Evolutionary conservation across 2,888 invertebrate species (phyloP).

Genomic region (Orthonevra nobilis): DNA sequence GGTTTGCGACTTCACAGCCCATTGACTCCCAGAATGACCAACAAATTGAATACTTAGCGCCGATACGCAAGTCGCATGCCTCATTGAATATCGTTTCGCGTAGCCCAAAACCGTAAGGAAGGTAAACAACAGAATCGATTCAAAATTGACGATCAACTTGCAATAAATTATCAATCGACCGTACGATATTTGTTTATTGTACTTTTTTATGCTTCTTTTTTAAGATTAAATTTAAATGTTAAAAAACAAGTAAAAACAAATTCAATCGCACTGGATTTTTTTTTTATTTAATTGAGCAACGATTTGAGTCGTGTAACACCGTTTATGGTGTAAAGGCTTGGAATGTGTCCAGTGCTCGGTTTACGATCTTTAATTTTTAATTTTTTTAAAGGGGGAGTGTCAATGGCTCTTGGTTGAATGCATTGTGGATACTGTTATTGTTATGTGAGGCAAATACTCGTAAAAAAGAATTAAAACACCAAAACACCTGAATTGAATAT

Average conservation of each 20-base stretch:
- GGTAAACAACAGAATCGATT: too few species aligned
- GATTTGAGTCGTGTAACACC: constrained; percentile 48
- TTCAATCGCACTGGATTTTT: too few species aligned
- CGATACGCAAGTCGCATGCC: constrained; percentile 34
- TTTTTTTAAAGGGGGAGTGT: constrained; percentile 29
- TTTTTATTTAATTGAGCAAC: constrained; percentile 41
- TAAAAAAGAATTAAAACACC: background rate
- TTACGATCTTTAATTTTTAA: constrained; percentile 1
- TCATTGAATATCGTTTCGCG: constrained; percentile 19
- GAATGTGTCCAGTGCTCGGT: background rate
- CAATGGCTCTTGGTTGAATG: constrained; percentile 31
- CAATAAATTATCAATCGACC: constrained; percentile 51
- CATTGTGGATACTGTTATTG: constrained; percentile 31
- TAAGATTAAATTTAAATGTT: constrained; percentile 20
- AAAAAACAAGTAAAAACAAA: constrained; percentile 3
- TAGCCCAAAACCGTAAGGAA: too few species aligned
- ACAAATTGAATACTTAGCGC: constrained; percentile 55
- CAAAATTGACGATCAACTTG: constrained; percentile 27
- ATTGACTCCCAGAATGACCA: constrained; percentile 24
- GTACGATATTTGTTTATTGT: constrained; percentile 12
- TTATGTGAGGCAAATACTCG: constrained; percentile 8
- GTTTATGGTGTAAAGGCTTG: constrained; percentile 24
- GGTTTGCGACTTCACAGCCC: constrained; percentile 25
- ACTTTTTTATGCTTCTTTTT: too few species aligned
- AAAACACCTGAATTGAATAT: constrained; percentile 33